Evolutionary conservation across 2,888 invertebrate genomes (phyloP), one percentile per base, ranked within the genome.

Genomic region (Callyntrura guangdongensis): DNA sequence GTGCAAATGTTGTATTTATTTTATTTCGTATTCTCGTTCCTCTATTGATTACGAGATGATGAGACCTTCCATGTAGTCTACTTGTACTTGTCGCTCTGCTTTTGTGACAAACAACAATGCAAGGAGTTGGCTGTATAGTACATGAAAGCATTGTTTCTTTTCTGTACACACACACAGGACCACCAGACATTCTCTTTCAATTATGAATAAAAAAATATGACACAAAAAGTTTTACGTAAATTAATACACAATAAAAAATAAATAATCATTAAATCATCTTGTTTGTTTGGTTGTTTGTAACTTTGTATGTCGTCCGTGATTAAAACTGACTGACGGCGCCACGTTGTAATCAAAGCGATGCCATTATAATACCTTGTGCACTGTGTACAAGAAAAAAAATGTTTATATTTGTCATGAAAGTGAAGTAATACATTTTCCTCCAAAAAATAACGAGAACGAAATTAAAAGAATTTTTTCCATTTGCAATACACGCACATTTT

Each of bases 251-350:
- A n/a, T n/a, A n/a, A n/a, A n/a, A n/a, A 17, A 72, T n/a, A 72
- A 72, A 72, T 22, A 20, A 22, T 25, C 67, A 36, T 27, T 67
- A 67, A 67, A 67, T 67, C n/a, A 20, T 47, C 5, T 61, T 61
- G 47, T 47, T 5, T 8, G 72, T 67, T 67, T 36, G 72, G 14
- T 69, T 69, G 6, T 67, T 5, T 27, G 6, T n/a, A n/a, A 36
- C 36, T 9, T 69, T 4, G 14, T 36, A 14, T 5, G 69, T 9
- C n/a, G 69, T 1, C 45, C n/a, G 11, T 61, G 25, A 72, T 36
- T 72, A 69, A 67, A 6, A n/a, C n/a, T n/a, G 22, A 61, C 56
- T 56, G 56, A 56, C 9, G 56, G 5, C n/a, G 20, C 59, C 20
- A 1, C 17, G 17, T 17, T 59, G 12, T 17, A 1, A n/a, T n/a